These are phyloP conservation scores for Trogon surrucura DNA, from an alignment of 2,113 vertebrate genomes.

Conservation along the genomic window DNA sequence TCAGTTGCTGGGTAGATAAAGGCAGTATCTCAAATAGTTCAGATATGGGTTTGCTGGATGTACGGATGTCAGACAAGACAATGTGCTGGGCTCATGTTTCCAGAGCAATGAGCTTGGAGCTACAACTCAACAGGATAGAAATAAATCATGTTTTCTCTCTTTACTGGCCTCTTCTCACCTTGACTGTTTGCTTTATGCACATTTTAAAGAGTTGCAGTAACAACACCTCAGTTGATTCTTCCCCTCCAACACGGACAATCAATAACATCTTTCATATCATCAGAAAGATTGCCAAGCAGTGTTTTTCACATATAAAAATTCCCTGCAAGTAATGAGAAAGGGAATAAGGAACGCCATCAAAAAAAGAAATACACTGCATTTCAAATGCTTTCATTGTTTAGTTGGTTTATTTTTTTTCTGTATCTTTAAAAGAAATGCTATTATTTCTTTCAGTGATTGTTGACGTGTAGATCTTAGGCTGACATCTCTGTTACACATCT, in stretches of 20 bases:
- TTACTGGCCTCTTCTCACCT: neutral
- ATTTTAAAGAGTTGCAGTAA: neutral
- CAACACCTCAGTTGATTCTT: neutral
- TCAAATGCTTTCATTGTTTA: neutral
- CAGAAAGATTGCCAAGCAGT: neutral
- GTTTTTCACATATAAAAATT: neutral
- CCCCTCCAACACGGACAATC: neutral
- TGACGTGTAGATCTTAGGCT: neutral
- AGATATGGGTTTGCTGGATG: neutral
- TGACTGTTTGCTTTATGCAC: neutral
- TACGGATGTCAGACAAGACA: neutral
- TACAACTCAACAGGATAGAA: neutral
- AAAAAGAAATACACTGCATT: neutral
- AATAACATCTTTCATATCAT: neutral
- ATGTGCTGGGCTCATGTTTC: neutral
- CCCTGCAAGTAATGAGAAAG: neutral
- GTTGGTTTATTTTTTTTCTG: neutral
- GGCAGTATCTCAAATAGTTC: neutral
- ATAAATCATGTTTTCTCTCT: neutral
- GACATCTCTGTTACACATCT: neutral
- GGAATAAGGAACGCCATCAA: neutral
- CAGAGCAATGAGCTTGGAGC: neutral
- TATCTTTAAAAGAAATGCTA: neutral
- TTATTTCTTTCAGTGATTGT: neutral
- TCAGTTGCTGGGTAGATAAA: neutral